Evolutionary conservation across 2,888 invertebrate species (phyloP).

Genomic region (Ophion slaviceki): DNA sequence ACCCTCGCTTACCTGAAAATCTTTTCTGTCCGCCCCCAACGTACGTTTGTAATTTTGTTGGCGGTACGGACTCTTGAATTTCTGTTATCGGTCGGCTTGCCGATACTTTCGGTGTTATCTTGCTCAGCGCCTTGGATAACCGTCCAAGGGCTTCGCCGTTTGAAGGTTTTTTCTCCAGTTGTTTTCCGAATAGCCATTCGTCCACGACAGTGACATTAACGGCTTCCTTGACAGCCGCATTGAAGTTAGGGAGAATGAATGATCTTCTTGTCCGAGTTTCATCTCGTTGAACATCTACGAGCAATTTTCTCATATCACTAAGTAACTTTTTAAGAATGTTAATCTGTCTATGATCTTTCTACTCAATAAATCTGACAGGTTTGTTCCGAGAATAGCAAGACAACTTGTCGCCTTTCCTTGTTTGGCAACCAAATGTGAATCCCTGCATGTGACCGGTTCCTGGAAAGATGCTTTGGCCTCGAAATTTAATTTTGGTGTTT

Average conservation of each 20-base stretch:
- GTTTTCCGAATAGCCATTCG: slow-evolving; percentile 61
- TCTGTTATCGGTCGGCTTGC: too few relatives aligned
- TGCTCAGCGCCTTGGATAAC: too few relatives aligned
- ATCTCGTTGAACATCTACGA: slow-evolving; percentile 49
- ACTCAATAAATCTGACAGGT: slow-evolving; percentile 32
- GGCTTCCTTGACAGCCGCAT: slow-evolving; percentile 52
- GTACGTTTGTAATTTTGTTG: too few relatives aligned
- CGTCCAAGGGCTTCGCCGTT: slow-evolving; percentile 41
- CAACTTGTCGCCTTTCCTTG: slow-evolving; percentile 35
- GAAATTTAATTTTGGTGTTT: slow-evolving; percentile 57
- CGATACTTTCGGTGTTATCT: too few relatives aligned
- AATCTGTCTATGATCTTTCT: slow-evolving; percentile 6
- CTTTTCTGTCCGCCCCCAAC: too few relatives aligned
- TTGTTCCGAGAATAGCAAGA: slow-evolving; percentile 30
- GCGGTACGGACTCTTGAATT: too few relatives aligned
- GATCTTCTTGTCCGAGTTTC: slow-evolving; percentile 52
- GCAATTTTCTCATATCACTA: slow-evolving; percentile 35
- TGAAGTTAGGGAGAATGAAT: slow-evolving; percentile 49
- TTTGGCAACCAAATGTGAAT: slow-evolving; percentile 20
- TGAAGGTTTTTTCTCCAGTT: slow-evolving; percentile 55
- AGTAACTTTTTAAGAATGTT: slow-evolving; percentile 1
- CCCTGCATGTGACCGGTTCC: slow-evolving; percentile 48
- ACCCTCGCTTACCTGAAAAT: too few relatives aligned
- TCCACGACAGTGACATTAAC: slow-evolving; percentile 47
- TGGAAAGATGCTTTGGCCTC: slow-evolving; percentile 39